A percentile compares a stretch with the other conserved stretches of the same genome.
Conservation (phyloP, 2,797 vertebrate genomes). For the Pogoniulus pusillus region DNA sequence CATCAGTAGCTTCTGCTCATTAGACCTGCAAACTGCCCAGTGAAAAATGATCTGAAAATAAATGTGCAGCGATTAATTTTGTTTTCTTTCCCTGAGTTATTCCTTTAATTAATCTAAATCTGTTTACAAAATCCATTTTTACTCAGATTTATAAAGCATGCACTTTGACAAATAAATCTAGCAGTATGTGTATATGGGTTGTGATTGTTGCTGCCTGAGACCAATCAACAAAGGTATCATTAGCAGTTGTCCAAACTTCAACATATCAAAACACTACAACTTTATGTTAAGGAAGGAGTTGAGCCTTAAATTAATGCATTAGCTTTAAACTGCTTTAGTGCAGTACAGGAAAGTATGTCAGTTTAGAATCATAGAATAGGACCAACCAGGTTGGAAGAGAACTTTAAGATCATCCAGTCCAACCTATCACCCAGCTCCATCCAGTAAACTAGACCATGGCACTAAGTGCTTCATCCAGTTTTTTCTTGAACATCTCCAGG, state of each 20-base stretch:
- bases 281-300: neutral
- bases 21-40: conserved; percentile 42
- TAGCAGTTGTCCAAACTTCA: conserved; percentile 27
- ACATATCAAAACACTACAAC: neutral
- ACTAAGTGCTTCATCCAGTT: no score
- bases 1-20: conserved; percentile 25
- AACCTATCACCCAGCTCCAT: no score
- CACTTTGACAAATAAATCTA: conserved; percentile 53
- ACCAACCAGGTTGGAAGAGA: no score
- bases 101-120: conserved; percentile 70
- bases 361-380: no score
- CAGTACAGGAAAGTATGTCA: neutral
- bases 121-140: conserved; percentile 58
- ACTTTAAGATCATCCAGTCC: no score
- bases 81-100: conserved; percentile 20
- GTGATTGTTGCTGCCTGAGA: conserved; percentile 30
- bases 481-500: no score
- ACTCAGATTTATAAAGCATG: conserved; percentile 34
- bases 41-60: conserved; percentile 64
- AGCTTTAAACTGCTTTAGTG: conserved; percentile 19
- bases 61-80: conserved; percentile 34
- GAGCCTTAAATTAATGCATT: neutral
- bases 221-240: conserved; percentile 26
- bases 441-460: no score
- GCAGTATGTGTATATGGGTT: neutral